Evolutionary conservation across 1,140 invertebrate species (phyloP), one percentile per base, ranked within the genome.

Genomic region (Leptopilina clavipes): DNA sequence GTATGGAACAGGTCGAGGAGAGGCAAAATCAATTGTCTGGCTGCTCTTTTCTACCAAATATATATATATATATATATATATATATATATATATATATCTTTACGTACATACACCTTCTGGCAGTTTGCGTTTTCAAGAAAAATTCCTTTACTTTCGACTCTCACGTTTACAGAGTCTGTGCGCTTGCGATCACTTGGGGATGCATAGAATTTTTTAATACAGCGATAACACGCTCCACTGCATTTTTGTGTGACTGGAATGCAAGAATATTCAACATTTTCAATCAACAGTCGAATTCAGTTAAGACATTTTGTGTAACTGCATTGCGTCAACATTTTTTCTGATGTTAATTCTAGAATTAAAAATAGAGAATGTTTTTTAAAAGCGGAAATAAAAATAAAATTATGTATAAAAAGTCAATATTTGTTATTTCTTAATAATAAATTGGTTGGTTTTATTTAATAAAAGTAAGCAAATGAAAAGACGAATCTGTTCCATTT

Each of bases 51-150:
- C 59, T 65, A 22, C 12, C 59, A 65, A 65, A 11, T 65, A 40
- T 40, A 40, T 40, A 40, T 40, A 40, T 40, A 40, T 40, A 40
- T 9, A 40, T 5, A 11, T 37, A 40, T 9, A 40, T 40, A 7
- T 40, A 40, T 40, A 31, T 31, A 11, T 65, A 40, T 40, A 40
- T 40, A 40, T 40, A 40, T 40, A 40, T 40, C 2, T 9, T 3
- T 5, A 11, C 25, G 7, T 9, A 40, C 7, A 7, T 40, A 40
- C 7, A 65, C 56, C 22, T 65, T 65, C 59, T 65, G 59, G 59
- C 59, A 65, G 59, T 65, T 65, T 65, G 59, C 59, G 59, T 65
- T 65, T 65, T 9, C 25, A 65, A 65, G 48, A 52, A 65, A 65
- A 65, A 65, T 65, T 25, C 22, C 59, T n/a, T 40, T 37, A 65